Conservation (phyloP, 64 coral and sea anemone genomes). For the Porites lutea region DNA sequence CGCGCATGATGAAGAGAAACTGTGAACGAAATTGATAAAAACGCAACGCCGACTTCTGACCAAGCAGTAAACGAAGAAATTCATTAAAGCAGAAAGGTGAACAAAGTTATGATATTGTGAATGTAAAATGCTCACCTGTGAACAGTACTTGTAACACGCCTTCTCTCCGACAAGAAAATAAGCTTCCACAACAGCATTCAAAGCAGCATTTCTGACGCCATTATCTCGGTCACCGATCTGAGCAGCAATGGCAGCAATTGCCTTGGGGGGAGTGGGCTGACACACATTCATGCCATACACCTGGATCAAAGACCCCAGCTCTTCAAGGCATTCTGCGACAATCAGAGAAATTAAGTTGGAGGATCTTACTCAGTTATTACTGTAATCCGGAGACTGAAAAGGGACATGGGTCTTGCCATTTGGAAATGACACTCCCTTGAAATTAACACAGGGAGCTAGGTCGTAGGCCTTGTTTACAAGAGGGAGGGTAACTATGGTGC, state of each 20-base stretch:
- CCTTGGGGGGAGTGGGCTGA: constrained; percentile 91
- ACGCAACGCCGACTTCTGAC: no score
- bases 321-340: constrained; percentile 88
- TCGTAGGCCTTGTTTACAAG: no score
- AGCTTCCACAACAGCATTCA: constrained; percentile 97
- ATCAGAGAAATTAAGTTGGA: not conserved
- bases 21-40: no score
- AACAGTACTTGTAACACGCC: constrained; percentile 91
- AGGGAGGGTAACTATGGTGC: no score
- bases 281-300: constrained; percentile 98
- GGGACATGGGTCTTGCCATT: no score
- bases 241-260: constrained; percentile 81
- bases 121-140: constrained; percentile 56
- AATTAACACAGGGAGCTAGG: no score
- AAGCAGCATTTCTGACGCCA: constrained; percentile 90
- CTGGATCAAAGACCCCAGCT: constrained; percentile 88
- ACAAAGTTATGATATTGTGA: not conserved
- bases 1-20: no score
- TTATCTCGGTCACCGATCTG: constrained; percentile 98
- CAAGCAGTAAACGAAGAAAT: no score
- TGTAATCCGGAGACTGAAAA: no score
- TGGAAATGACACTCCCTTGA: no score
- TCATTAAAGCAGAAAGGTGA: no score
- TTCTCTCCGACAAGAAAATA: constrained; percentile 92
- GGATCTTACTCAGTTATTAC: no score